Base-by-base conservation (phyloP, 2,113 vertebrate genomes). In the Dicerorhinus sumatrensis region DNA sequence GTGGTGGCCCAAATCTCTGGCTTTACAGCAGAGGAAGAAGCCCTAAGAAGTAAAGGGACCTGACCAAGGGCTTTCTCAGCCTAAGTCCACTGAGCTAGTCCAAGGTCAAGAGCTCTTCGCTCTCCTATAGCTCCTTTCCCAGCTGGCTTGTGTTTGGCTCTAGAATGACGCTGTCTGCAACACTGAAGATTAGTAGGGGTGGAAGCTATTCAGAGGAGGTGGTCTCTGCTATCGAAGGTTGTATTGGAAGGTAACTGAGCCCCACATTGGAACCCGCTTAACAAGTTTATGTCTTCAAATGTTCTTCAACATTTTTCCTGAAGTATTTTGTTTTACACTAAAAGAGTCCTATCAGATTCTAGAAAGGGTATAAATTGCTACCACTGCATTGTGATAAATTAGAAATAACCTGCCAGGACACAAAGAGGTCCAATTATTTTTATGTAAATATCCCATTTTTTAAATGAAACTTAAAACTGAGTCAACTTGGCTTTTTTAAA, bases 321-420 rank as follows among this genome's bases (percentile, higher is more conserved):
- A 86, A 86, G 29, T 77, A 77, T 67, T 72, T 91, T 60, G 27
- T 88, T 94, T 72, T 67, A 67, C 39, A 94, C 23, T 75, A 62
- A 87, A 65, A 89, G 65, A 89, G 27, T 48, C 42, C 6, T 93
- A 63, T 46, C 7, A 80, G 82, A 51, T 89, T 83, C 42, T 77
- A 86, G 60, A 85, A 89, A 89, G 36, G 2, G 25, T 36, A 3
- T 72, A 21, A 70, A 79, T 21, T 42, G 36, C 48, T 80, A 33
- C 31, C 31, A 60, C 42, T 56, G 14, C 80, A 65, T 21, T 56
- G 20, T 39, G 13, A 88, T 70, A 48, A 69, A n/a, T 77, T 94
- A 85, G 27, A 91, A 91, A 77, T 69, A 96, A 69, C 77, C 23
- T 65, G 14, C 27, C 54, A 54, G 63, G 54, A 42, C 48, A 89